phyloP scores from a whole-genome alignment of 2,888 invertebrate genomes.

The Ennomos quercinarius region DNA sequence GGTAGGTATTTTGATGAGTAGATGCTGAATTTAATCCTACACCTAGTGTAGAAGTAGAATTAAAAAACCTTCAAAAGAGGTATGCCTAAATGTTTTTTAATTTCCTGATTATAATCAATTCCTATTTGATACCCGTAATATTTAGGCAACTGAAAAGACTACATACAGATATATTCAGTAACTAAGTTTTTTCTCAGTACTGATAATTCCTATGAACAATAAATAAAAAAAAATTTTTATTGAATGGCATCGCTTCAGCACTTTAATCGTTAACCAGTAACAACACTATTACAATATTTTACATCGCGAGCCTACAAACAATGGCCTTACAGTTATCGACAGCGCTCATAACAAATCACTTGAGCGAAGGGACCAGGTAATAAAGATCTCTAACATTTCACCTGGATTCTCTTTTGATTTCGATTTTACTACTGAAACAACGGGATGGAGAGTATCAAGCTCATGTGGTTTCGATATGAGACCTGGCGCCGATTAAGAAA shows the following conservation, averaged over 20 bases:
- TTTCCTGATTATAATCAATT: too few relatives aligned
- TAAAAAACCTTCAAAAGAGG: too few relatives aligned
- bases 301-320: constrained; percentile 67
- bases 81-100: too few relatives aligned
- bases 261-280: constrained; percentile 45
- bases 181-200: neutral
- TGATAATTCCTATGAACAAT: constrained; percentile 11
- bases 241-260: constrained; percentile 44
- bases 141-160: too few relatives aligned
- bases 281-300: constrained; percentile 61
- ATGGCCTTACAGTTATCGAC: constrained; percentile 70
- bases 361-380: constrained; percentile 55
- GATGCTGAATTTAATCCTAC: too few relatives aligned
- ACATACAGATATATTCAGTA: too few relatives aligned
- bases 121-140: too few relatives aligned
- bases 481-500: constrained; percentile 73
- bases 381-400: constrained; percentile 53
- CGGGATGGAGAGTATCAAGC: constrained; percentile 46
- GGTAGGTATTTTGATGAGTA: too few relatives aligned
- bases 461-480: constrained; percentile 52
- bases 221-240: constrained; percentile 29
- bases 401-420: constrained; percentile 37
- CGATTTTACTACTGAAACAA: constrained; percentile 22
- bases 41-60: too few relatives aligned
- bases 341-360: constrained; percentile 68